Base-by-base conservation (phyloP, 37 sponge, comb jelly and placozoan genomes). In the Oopsacas minuta region DNA sequence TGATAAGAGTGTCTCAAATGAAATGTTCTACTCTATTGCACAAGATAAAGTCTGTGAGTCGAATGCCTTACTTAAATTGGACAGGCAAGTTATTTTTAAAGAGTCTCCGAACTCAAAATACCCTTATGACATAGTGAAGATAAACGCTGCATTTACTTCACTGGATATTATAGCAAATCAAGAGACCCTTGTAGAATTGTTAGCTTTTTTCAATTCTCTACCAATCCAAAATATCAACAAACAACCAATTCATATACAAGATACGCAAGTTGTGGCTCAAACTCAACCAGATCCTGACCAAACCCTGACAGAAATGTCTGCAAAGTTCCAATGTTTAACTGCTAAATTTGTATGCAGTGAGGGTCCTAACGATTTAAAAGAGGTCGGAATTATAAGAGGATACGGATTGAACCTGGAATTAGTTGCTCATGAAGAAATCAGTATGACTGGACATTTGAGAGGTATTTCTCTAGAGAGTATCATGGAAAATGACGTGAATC, bases 281-380 rank as follows among this genome's bases (percentile, higher is more conserved):
- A 25, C 75, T 61, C 75, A 61, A n/a, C 20, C 7, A 25, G 30
- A 61, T 61, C 17, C 17, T 22, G 17, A 17, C 51, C 17, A 46
- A 17, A 32, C 28, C 28, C 75, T 25, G 28, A 61, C 1, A 20
- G 75, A 61, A n/a, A 61, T 61, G 28, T 61, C 20, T n/a, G 75
- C 75, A 10, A 61, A 61, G 28, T 61, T 61, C 22, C 20, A 61
- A 61, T 61, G 30, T 61, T 34, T 61, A 61, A 61, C 75, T 20
- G 75, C 75, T 61, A 61, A 61, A n/a, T 61, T 61, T 61, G 75
- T 61, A 20, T 61, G 75, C 22, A 61, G 75, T 12, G 75, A 61
- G 30, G 75, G 75, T 61, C 75, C 75, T n/a, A 61, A 61, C 75
- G 75, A 61, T 61, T 34, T 61, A 5, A 61, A 61, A 61, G 75